Conservation (phyloP, 2,888 invertebrate species). For the Plagiodera versicolora region DNA sequence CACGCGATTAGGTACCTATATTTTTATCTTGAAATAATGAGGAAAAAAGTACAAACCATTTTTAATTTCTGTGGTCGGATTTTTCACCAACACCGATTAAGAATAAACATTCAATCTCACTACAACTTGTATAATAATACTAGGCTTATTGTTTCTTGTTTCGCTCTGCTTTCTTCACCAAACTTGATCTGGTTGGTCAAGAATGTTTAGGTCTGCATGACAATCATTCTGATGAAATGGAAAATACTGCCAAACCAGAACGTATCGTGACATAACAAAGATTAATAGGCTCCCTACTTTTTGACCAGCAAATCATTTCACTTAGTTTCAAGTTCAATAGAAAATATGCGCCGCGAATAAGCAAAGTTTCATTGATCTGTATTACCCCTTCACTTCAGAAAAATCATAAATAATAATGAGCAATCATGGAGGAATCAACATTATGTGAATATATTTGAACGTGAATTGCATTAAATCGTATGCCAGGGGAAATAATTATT, state of each 20-base stretch:
- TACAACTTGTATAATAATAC: not conserved
- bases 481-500: too few species aligned
- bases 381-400: slow-evolving; percentile 7
- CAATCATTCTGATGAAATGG: slow-evolving; percentile 1
- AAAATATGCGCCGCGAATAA: slow-evolving; percentile 1
- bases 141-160: not conserved
- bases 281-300: slow-evolving; percentile 18
- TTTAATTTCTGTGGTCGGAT: too few species aligned
- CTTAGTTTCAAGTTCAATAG: slow-evolving; percentile 24
- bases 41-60: too few species aligned
- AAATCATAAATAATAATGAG: not conserved
- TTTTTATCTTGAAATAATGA: too few species aligned
- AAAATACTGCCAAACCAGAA: not conserved
- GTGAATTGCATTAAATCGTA: too few species aligned
- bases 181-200: not conserved
- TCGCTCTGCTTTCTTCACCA: not conserved
- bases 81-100: too few species aligned
- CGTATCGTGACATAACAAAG: slow-evolving; percentile 18
- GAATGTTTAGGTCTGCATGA: not conserved
- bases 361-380: not conserved
- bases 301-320: slow-evolving; percentile 4
- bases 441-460: too few species aligned
- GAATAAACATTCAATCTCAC: too few species aligned
- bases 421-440: not conserved
- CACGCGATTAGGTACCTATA: too few species aligned